phyloP scores from a whole-genome alignment of 2,113 vertebrate species.

The Pyrgilauda ruficollis region DNA sequence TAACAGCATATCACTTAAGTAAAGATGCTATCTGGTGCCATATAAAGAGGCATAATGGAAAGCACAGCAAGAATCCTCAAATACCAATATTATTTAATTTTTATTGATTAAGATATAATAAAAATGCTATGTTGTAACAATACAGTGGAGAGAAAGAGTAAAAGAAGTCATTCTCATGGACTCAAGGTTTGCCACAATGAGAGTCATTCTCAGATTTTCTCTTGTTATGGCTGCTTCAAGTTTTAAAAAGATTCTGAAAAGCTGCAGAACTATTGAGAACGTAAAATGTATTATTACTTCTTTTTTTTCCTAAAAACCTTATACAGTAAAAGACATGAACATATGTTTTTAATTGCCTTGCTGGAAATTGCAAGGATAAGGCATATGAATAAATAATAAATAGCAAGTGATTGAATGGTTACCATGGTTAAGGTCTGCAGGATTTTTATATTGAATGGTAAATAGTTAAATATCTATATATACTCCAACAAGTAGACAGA shows the following conservation, averaged over 20 bases:
- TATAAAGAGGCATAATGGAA: background rate
- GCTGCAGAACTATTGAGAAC: background rate
- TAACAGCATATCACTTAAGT: background rate
- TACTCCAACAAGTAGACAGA: background rate
- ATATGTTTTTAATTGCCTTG: background rate
- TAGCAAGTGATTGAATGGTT: background rate
- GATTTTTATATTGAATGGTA: background rate
- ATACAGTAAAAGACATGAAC: background rate
- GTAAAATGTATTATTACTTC: background rate
- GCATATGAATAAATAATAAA: background rate
- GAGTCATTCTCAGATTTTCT: background rate
- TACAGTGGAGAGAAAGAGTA: background rate
- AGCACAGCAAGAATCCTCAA: background rate
- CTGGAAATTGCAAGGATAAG: background rate
- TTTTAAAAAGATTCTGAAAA: background rate
- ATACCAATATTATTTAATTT: background rate
- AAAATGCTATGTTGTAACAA: background rate
- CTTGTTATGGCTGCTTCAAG: background rate
- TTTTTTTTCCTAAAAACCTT: background rate
- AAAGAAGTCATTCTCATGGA: background rate
- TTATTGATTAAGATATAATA: background rate
- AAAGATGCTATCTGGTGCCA: background rate
- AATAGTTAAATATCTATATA: constrained; percentile 7
- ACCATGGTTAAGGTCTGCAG: background rate
- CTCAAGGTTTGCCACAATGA: background rate